Evolutionary conservation across 2,113 vertebrate species (phyloP).

Genomic region (Pelecanoides urinatrix): DNA sequence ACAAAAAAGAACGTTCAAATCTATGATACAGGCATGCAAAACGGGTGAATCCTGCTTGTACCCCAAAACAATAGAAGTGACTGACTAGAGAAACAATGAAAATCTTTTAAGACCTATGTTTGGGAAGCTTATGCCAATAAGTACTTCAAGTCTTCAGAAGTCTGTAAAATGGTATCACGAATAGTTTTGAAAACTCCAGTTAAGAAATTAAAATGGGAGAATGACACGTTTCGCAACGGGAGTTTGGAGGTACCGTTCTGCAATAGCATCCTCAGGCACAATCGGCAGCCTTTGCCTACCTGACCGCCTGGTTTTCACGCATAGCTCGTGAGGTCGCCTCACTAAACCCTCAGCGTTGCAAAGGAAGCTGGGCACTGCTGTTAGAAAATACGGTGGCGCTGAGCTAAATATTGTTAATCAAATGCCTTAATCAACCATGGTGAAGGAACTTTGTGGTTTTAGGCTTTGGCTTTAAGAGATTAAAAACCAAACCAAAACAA

Average conservation of each 20-base stretch:
- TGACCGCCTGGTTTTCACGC: rapidly evolving
- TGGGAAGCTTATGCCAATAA: neutral
- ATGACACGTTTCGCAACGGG: neutral
- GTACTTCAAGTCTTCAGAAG: neutral
- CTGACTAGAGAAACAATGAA: neutral
- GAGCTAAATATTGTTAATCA: neutral
- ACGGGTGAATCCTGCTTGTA: neutral
- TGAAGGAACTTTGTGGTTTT: neutral
- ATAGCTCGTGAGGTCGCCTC: neutral
- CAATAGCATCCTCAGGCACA: neutral
- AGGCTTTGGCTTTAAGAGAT: neutral
- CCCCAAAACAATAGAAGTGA: neutral
- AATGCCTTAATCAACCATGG: rapidly evolving
- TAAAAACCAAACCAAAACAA: too few relatives aligned
- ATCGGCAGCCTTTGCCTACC: rapidly evolving
- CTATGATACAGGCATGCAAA: neutral
- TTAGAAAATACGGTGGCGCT: rapidly evolving
- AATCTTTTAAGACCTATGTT: neutral
- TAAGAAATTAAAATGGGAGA: neutral
- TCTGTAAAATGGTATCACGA: neutral
- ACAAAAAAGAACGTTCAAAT: neutral
- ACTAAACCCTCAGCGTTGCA: rapidly evolving
- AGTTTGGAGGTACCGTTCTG: neutral
- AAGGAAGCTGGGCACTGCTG: neutral
- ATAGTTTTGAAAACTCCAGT: neutral